Evolutionary conservation across 2,113 vertebrate genomes (phyloP).

Genomic region (Todiramphus chloris): DNA sequence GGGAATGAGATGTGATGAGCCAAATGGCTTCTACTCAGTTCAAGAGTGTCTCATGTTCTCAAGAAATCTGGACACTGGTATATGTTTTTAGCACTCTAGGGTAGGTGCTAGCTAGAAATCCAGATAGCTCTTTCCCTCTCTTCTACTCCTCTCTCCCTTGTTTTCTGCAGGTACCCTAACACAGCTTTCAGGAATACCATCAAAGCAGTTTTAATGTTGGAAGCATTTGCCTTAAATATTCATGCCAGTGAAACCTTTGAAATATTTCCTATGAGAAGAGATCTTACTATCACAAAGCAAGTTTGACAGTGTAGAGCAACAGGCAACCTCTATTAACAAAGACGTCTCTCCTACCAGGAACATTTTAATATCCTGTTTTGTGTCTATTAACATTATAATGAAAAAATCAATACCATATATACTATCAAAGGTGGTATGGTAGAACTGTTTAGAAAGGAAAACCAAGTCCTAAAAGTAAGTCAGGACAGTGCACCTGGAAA

Average conservation of each 20-base stretch:
- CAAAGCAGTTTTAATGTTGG: neutral
- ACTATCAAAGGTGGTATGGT: neutral
- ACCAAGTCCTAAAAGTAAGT: neutral
- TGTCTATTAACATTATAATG: neutral
- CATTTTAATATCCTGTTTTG: neutral
- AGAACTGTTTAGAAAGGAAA: neutral
- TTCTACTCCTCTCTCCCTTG: neutral
- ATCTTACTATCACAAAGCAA: neutral
- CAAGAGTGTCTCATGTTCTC: neutral
- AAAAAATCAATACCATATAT: neutral
- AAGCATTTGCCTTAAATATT: neutral
- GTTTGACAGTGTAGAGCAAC: neutral
- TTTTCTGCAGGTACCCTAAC: neutral
- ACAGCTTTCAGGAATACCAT: neutral
- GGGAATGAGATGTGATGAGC: constrained; percentile 6
- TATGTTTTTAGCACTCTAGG: neutral
- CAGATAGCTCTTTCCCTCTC: neutral
- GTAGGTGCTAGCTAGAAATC: neutral
- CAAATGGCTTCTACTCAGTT: neutral
- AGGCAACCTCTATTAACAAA: neutral
- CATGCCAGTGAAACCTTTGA: neutral
- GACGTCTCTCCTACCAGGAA: neutral
- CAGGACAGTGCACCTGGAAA: neutral
- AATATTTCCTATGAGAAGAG: neutral
- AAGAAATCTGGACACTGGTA: neutral